phyloP scores from a whole-genome alignment of 2,888 invertebrate species.

The Dendrolimus pini region DNA sequence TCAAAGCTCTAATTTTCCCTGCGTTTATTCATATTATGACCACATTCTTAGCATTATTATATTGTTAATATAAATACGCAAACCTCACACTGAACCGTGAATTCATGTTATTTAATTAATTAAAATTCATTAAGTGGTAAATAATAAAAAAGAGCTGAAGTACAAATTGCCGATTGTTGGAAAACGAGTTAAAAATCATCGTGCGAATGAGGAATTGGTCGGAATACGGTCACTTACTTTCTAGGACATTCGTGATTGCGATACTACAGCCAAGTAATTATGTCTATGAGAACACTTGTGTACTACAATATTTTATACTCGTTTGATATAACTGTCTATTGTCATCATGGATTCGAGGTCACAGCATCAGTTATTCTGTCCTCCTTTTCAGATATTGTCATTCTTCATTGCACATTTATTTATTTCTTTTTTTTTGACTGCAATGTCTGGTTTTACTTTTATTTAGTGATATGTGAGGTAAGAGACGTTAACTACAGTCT shows the following conservation, averaged over 20 bases:
- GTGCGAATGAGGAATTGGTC: slow-evolving; percentile 27
- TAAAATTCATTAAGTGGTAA: neutral
- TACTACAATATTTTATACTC: slow-evolving; percentile 1
- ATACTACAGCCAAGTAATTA: slow-evolving; percentile 26
- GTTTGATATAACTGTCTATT: neutral
- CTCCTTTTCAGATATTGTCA: neutral
- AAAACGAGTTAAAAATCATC: slow-evolving; percentile 17
- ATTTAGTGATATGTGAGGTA: neutral
- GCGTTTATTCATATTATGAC: too few species aligned
- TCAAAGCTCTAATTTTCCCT: too few species aligned
- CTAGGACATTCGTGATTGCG: slow-evolving; percentile 38
- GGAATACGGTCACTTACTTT: slow-evolving; percentile 42
- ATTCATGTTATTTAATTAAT: neutral
- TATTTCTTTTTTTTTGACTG: too few species aligned
- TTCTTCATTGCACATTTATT: neutral
- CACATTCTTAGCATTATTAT: too few species aligned
- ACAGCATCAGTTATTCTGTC: neutral
- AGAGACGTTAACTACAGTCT: too few species aligned
- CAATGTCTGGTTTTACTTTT: neutral
- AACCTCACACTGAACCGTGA: too few species aligned
- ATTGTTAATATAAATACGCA: too few species aligned
- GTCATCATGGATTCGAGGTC: neutral
- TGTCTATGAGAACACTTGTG: slow-evolving; percentile 33
- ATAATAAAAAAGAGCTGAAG: neutral
- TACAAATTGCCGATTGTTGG: neutral